Base-by-base conservation (phyloP, 2,888 invertebrate species). In the Ophion obscuratus region DNA sequence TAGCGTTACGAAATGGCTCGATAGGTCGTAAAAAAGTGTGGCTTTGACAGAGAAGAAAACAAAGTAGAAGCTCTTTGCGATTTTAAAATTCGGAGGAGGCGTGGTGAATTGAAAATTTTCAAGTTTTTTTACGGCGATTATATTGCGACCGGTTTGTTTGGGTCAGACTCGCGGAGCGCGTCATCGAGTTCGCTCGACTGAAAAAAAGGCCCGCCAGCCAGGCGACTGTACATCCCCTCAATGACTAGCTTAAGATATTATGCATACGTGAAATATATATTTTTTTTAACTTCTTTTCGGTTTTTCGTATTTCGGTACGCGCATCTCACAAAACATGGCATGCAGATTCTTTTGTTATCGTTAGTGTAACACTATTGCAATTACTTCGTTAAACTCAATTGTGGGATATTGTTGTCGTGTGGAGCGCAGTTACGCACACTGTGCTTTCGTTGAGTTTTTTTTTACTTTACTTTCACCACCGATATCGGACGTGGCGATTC, bases 231-330 rank as follows among this genome's bases (percentile, higher is more conserved):
- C 68, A 91, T 90, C 88, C 88, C 88, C 87, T 90, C 89, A 91
- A 91, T 92, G 92, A 92, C 92, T 92, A 92, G 92, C 91, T 91
- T 91, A 91, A 90, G 88, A 89, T 92, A 92, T 92, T 91, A 92
- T 92, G 92, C 91, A 90, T 90, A 90, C 89, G 90, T 90, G 89
- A 87, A 90, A 89, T 88, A 73, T 81, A 67, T 76, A 64, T 70
- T 78, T 74, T 66, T 73, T 74, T 70, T 0, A 17, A 14, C 5
- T 40, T 67, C 17, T 10, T 74, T 61, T 81, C 67, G 40, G 59
- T 67, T 80, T 74, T 86, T 61, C 75, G 82, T 74, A 62, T 31
- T 83, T 84, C 66, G 80, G 66, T 84, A 74, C 78, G 47, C 86
- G 47, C 44, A 59, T 59, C 11, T 36, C 59, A 24, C 2, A 59